Conservation (phyloP, 2,797 vertebrate species). For the Hypotaenidia philippensis region DNA sequence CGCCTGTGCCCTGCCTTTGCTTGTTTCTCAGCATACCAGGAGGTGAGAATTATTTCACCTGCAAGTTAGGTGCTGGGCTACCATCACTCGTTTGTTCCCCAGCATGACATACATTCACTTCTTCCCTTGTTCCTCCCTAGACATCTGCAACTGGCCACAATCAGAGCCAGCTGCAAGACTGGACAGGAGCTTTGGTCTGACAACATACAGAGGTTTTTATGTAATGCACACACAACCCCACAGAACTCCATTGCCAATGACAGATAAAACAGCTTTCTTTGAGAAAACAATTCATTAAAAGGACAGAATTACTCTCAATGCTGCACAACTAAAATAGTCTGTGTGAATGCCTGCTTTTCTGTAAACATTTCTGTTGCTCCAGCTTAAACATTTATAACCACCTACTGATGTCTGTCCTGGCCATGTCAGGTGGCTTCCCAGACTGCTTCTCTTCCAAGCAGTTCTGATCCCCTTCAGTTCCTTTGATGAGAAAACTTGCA, state of each 20-base stretch:
- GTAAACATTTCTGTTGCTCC: not conserved
- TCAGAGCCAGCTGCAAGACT: not conserved
- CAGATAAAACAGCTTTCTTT: not conserved
- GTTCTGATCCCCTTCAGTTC: not conserved
- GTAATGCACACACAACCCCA: not conserved
- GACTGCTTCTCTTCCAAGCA: not conserved
- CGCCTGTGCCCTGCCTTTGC: not conserved
- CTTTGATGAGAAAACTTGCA: not conserved
- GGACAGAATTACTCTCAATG: not conserved
- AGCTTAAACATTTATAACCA: not conserved
- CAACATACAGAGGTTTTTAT: not conserved
- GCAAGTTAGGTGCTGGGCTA: not conserved
- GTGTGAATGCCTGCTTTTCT: not conserved
- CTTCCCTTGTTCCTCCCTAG: not conserved
- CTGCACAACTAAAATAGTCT: not conserved
- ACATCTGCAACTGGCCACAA: not conserved
- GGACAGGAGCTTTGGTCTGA: not conserved
- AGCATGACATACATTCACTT: not conserved
- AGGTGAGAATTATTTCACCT: not conserved
- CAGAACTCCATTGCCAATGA: not conserved
- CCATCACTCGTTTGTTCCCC: not conserved
- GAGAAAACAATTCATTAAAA: not conserved
- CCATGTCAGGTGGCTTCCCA: not conserved
- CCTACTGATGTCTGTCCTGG: not conserved
- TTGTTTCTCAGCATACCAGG: not conserved